Percentiles rank a stretch among this genome's conserved stretches.
These are phyloP conservation scores for Callinectes sapidus DNA, from an alignment of 2,888 invertebrate species.

Conservation along the genomic window DNA sequence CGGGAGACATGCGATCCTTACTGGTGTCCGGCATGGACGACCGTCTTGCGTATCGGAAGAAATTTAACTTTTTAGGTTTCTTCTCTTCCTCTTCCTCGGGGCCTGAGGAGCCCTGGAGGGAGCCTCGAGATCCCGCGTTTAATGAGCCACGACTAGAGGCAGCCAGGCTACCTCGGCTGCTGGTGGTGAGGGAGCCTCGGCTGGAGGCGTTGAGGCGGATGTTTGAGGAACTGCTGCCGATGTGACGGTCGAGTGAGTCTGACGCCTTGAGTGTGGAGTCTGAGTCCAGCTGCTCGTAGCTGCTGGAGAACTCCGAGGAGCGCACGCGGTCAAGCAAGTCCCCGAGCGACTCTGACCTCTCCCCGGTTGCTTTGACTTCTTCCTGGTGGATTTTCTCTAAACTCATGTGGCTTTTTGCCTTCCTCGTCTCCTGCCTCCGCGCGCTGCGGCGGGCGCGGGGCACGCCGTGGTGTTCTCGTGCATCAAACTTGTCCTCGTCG, in stretches of 20 bases:
- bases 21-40: slow-evolving; percentile 72
- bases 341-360: slow-evolving; percentile 72
- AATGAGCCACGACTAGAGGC: slow-evolving; percentile 72
- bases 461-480: slow-evolving; percentile 67
- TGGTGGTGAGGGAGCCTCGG: slow-evolving; percentile 71
- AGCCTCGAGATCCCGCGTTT: slow-evolving; percentile 71
- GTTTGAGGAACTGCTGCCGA: slow-evolving; percentile 72
- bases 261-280: slow-evolving; percentile 73
- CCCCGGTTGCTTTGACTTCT: slow-evolving; percentile 71
- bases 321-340: slow-evolving; percentile 71
- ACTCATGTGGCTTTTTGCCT: slow-evolving; percentile 72
- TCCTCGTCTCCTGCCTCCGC: slow-evolving; percentile 66
- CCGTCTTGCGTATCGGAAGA: slow-evolving; percentile 71
- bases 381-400: slow-evolving; percentile 72
- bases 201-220: slow-evolving; percentile 71
- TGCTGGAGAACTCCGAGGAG: slow-evolving; percentile 71
- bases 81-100: slow-evolving; percentile 72
- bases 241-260: slow-evolving; percentile 72
- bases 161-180: slow-evolving; percentile 71
- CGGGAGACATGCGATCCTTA: slow-evolving; percentile 69
- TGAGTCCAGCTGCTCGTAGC: slow-evolving; percentile 72
- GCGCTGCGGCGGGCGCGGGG: slow-evolving; percentile 64
- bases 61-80: slow-evolving; percentile 69
- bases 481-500: slow-evolving; percentile 71
- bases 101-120: slow-evolving; percentile 70